Percentiles rank a stretch among this genome's conserved stretches.
Evolutionary conservation across 2,113 vertebrate species (phyloP).

Genomic region (Rissa tridactyla): DNA sequence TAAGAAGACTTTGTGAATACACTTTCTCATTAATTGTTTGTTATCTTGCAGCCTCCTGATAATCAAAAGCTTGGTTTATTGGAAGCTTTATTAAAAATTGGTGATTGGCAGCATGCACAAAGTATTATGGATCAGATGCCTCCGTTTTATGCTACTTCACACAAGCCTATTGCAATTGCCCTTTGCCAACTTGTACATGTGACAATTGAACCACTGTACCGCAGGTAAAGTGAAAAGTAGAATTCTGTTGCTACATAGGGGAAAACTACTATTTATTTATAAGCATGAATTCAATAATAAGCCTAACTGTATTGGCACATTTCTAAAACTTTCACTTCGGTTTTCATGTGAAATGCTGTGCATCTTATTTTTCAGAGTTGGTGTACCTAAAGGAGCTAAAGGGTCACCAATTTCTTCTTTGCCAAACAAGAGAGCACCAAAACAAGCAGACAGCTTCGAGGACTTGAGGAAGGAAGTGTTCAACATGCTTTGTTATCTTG

Average conservation of each 20-base stretch:
- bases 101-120: slow-evolving; percentile 96
- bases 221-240: slow-evolving; percentile 78
- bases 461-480: slow-evolving; percentile 91
- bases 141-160: slow-evolving; percentile 91
- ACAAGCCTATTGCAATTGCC: slow-evolving; percentile 92
- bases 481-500: slow-evolving; percentile 95
- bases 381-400: slow-evolving; percentile 93
- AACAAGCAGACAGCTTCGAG: slow-evolving; percentile 87
- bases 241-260: neutral
- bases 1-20: neutral
- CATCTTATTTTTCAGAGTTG: slow-evolving; percentile 79
- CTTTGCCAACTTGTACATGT: slow-evolving; percentile 95
- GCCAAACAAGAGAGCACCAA: slow-evolving; percentile 85
- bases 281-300: neutral
- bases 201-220: slow-evolving; percentile 93
- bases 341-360: neutral
- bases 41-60: slow-evolving; percentile 85
- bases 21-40: neutral
- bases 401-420: slow-evolving; percentile 80
- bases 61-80: slow-evolving; percentile 97
- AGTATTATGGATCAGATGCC: slow-evolving; percentile 99
- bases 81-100: slow-evolving; percentile 93
- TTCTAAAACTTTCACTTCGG: neutral
- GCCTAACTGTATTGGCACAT: neutral
- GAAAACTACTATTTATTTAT: neutral